Evolutionary conservation across 2,888 invertebrate genomes (phyloP), one percentile per base, ranked within the genome.

Genomic region (Baronia brevicornis): DNA sequence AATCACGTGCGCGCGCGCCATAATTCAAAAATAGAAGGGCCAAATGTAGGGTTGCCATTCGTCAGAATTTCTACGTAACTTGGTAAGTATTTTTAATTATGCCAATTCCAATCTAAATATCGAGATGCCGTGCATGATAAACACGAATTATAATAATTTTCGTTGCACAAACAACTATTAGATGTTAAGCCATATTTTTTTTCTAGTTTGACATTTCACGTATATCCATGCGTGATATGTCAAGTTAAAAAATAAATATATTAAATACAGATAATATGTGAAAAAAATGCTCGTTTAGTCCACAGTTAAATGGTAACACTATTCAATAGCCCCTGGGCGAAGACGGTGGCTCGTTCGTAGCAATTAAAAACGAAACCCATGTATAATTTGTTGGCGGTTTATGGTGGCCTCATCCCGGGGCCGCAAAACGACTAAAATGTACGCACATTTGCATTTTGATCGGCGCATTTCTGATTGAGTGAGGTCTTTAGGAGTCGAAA

Each of bases 281-380:
- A n/a, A n/a, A n/a, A n/a, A n/a, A n/a, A n/a, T n/a, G n/a, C n/a
- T n/a, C n/a, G n/a, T n/a, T n/a, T n/a, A n/a, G n/a, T n/a, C n/a
- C n/a, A n/a, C n/a, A n/a, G n/a, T n/a, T n/a, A 22, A 30, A 30
- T 35, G 35, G 35, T 25, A 15, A 35, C 30, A 30, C 29, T 35
- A 35, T 22, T 44, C 47, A 39, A 42, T 36, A 50, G 56, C 67
- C 78, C 75, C 58, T 69, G 58, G 74, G 78, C 75, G 50, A 61
- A 73, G 74, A 66, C 75, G 72, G 80, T 77, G 77, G 80, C 77
- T 68, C 66, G 64, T 61, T 60, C 68, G 51, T 67, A 64, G 70
- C 75, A 82, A 80, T 82, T 80, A 82, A 80, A 82, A 82, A 82
- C 77, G 78, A 80, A 77, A 70, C 66, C 61, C 58, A 62, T 51